Percentiles rank a stretch among this genome's conserved stretches.
Conservation (phyloP, 2,113 vertebrate species). For the Saguinus imperator region DNA sequence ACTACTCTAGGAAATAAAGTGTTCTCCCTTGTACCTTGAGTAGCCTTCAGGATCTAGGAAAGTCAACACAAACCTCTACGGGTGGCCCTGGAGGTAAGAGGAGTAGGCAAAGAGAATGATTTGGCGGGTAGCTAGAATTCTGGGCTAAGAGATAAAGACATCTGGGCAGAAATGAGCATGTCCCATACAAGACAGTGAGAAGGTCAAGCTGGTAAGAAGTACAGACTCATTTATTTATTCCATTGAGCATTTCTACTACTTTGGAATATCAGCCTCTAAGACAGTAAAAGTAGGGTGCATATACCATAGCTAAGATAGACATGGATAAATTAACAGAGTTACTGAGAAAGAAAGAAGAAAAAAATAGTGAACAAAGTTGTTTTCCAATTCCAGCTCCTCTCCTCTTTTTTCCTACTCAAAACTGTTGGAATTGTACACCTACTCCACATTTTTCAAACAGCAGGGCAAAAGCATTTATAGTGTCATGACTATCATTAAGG, state of each 20-base stretch:
- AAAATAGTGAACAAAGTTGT: not conserved
- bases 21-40: not conserved
- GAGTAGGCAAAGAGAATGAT: not conserved
- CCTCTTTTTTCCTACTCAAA: not conserved
- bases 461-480: not conserved
- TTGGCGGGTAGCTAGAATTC: not conserved
- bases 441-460: slow-evolving; percentile 7
- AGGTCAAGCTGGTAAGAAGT: not conserved
- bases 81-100: not conserved
- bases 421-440: not conserved
- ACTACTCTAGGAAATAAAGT: not conserved
- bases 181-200: not conserved
- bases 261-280: not conserved
- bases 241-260: not conserved
- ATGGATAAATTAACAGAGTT: not conserved
- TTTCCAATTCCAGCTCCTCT: not conserved
- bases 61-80: not conserved
- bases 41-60: not conserved
- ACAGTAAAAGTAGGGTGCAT: not conserved
- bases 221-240: not conserved
- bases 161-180: not conserved
- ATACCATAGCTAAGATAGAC: not conserved
- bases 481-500: not conserved
- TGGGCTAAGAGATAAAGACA: not conserved
- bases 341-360: not conserved